A percentile compares a stretch with the other conserved stretches of the same genome.
Conservation (phyloP, 92 coral and sea anemone species). For the Zoanthus sociatus region DNA sequence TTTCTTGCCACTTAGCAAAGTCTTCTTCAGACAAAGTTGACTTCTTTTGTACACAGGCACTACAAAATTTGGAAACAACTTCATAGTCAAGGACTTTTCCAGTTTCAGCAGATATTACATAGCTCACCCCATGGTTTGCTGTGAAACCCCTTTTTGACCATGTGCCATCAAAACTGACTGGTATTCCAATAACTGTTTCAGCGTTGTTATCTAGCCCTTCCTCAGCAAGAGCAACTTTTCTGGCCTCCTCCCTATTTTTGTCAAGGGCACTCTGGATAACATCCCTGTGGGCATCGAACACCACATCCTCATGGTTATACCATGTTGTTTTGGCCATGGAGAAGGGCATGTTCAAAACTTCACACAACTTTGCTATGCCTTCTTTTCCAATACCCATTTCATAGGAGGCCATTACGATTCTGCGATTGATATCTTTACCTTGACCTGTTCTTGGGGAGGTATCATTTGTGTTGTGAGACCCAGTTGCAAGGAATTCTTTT, state of each 20-base stretch:
- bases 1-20: neutral
- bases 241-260: conserved; percentile 32
- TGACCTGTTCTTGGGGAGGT: conserved; percentile 55
- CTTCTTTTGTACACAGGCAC: too few species aligned
- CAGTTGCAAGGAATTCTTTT: conserved; percentile 63
- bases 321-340: conserved; percentile 13
- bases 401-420: conserved; percentile 45
- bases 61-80: conserved; percentile 17
- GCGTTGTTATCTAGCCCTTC: conserved; percentile 32
- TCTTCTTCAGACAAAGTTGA: neutral
- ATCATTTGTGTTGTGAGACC: conserved; percentile 48
- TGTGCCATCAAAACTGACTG: conserved; percentile 56
- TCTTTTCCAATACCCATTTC: conserved; percentile 60
- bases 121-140: conserved; percentile 61
- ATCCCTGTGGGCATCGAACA: conserved; percentile 34
- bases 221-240: conserved; percentile 48
- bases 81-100: conserved; percentile 25
- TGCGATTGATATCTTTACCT: conserved; percentile 59
- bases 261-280: conserved; percentile 29
- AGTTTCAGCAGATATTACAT: conserved; percentile 47
- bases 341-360: conserved; percentile 45
- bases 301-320: conserved; percentile 58
- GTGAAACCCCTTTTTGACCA: conserved; percentile 67
- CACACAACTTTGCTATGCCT: conserved; percentile 67
- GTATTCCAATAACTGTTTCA: conserved; percentile 38